These are phyloP conservation scores for Pseudomyrmex gracilis DNA, from an alignment of 1,140 invertebrate species.

Conservation along the genomic window DNA sequence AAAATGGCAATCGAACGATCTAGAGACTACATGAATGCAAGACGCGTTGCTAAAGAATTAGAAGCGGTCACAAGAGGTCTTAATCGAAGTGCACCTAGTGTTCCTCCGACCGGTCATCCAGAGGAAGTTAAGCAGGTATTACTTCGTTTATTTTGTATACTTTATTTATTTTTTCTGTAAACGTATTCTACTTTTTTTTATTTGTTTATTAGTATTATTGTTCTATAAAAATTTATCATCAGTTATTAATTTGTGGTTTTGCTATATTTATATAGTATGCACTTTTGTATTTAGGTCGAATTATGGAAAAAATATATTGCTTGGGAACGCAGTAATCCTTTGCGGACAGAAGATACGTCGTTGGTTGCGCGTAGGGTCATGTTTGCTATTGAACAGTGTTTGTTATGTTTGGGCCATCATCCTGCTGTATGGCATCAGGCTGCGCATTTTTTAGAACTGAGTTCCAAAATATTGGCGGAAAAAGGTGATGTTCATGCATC, in stretches of 20 bases:
- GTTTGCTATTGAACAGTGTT: slow-evolving; percentile 99
- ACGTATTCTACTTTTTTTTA: slow-evolving; percentile 18
- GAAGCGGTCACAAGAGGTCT: slow-evolving; percentile 97
- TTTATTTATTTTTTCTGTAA: neutral
- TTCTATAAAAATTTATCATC: too few species aligned
- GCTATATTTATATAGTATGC: slow-evolving; percentile 7
- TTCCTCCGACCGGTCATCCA: slow-evolving; percentile 95
- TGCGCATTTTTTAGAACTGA: slow-evolving; percentile 97
- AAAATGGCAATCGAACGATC: slow-evolving; percentile 96
- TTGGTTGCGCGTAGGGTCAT: slow-evolving; percentile 97
- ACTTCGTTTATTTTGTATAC: neutral
- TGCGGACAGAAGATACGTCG: slow-evolving; percentile 97
- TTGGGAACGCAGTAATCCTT: slow-evolving; percentile 98
- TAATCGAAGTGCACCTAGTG: slow-evolving; percentile 96
- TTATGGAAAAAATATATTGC: slow-evolving; percentile 99
- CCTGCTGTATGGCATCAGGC: slow-evolving; percentile 99
- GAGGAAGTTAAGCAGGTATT: slow-evolving; percentile 97
- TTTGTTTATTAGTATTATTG: neutral
- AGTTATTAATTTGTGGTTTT: too few species aligned
- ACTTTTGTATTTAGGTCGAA: slow-evolving; percentile 90
- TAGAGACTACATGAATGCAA: slow-evolving; percentile 98
- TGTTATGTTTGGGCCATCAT: slow-evolving; percentile 98
- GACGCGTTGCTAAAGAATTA: slow-evolving; percentile 98
- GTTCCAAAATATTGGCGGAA: slow-evolving; percentile 95
- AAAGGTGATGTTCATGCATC: slow-evolving; percentile 98